These are phyloP conservation scores for Hemichromis elongatus DNA, from an alignment of 2,113 vertebrate genomes.

Conservation along the genomic window DNA sequence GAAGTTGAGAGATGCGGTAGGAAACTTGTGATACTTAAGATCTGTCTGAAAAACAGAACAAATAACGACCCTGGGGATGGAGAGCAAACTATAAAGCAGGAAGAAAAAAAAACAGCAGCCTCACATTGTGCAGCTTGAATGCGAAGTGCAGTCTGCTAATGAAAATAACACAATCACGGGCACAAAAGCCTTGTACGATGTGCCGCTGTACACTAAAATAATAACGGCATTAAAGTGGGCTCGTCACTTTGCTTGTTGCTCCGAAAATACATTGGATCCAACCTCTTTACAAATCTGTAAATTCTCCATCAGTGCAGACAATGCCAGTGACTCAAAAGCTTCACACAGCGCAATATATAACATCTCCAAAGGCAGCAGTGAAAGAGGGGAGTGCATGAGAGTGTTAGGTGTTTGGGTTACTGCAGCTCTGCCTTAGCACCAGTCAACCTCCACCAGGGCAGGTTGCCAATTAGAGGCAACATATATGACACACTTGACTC, in stretches of 20 bases:
- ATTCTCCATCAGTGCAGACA: not conserved
- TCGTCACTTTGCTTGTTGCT: not conserved
- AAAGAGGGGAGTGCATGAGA: not conserved
- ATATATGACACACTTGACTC: slow-evolving; percentile 76
- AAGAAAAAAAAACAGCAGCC: slow-evolving; percentile 3
- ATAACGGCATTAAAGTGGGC: not conserved
- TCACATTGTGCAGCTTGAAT: not conserved
- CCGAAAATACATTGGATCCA: not conserved
- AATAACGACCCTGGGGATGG: slow-evolving; percentile 13
- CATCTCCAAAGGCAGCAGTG: slow-evolving; percentile 3
- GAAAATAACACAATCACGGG: not conserved
- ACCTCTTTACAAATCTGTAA: not conserved
- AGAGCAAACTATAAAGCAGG: not conserved
- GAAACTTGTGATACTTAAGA: not conserved
- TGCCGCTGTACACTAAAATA: not conserved
- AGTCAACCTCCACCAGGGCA: slow-evolving; percentile 52
- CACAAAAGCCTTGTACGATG: not conserved
- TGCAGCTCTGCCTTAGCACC: slow-evolving; percentile 40
- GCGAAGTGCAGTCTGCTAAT: not conserved
- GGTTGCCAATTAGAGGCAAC: slow-evolving; percentile 74
- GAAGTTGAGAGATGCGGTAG: not conserved
- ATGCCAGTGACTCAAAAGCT: not conserved
- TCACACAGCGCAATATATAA: slow-evolving; percentile 1
- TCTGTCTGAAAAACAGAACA: slow-evolving; percentile 8
- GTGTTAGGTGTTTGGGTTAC: slow-evolving; percentile 22